Percentiles rank a stretch among this genome's conserved stretches.
Conservation (phyloP, 1,140 invertebrate genomes). For the Macrobrachium nipponense region DNA sequence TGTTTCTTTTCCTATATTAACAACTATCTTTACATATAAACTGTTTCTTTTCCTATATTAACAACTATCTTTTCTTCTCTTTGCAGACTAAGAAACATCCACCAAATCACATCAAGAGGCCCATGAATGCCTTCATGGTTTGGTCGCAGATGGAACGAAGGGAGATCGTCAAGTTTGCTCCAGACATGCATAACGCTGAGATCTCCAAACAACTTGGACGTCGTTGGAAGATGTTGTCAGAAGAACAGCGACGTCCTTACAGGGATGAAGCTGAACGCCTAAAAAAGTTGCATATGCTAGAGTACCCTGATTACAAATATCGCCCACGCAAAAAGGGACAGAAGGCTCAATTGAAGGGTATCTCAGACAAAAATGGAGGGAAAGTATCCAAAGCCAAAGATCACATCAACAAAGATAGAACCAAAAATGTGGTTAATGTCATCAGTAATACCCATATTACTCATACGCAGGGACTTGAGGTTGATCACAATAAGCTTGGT, state of each 20-base stretch:
- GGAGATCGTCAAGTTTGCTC: constrained; percentile 92
- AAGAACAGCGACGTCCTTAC: constrained; percentile 91
- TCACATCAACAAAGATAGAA: constrained; percentile 18
- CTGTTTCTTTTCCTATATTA: not conserved
- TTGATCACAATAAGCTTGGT: constrained; percentile 70
- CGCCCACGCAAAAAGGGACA: constrained; percentile 86
- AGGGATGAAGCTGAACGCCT: constrained; percentile 94
- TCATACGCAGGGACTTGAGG: constrained; percentile 55
- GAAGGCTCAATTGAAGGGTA: constrained; percentile 53
- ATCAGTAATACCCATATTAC: constrained; percentile 61
- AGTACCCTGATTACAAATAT: constrained; percentile 99
- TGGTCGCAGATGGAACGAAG: constrained; percentile 94
- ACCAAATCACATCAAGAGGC: constrained; percentile 94
- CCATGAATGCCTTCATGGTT: constrained; percentile 99
- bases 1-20: not conserved
- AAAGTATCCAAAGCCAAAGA: constrained; percentile 51
- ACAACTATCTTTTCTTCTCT: constrained; percentile 32
- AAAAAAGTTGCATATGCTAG: constrained; percentile 89
- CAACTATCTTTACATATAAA: not conserved
- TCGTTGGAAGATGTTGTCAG: constrained; percentile 89
- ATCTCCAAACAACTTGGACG: constrained; percentile 93
- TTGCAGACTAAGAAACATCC: constrained; percentile 93
- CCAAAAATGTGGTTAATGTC: constrained; percentile 50
- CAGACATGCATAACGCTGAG: constrained; percentile 96
- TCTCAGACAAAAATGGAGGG: constrained; percentile 49